Percentiles rank a stretch among this genome's conserved stretches.
Conservation (phyloP, 2,113 vertebrate species). For the Typhlomys cinereus region DNA sequence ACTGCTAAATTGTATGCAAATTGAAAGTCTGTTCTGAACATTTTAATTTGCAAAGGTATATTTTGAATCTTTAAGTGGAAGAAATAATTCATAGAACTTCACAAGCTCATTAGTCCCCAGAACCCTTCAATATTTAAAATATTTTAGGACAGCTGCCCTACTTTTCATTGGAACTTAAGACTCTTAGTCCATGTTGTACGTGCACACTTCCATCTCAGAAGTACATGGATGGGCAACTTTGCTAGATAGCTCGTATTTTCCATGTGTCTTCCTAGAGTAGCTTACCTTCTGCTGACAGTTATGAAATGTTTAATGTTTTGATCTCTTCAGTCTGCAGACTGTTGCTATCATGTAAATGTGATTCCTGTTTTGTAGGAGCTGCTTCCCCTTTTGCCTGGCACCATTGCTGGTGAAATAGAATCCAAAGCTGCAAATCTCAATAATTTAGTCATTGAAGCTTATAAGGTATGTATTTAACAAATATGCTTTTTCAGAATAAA, state of each 20-base stretch:
- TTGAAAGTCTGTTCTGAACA: not conserved
- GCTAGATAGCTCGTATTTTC: slow-evolving; percentile 4
- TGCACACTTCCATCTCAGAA: not conserved
- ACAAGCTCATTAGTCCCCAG: not conserved
- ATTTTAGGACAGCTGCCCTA: not conserved
- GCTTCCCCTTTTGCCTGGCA: slow-evolving; percentile 92
- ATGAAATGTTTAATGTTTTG: not conserved
- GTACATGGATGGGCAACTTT: not conserved
- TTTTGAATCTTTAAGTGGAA: slow-evolving; percentile 34
- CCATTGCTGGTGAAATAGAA: slow-evolving; percentile 92
- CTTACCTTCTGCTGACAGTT: not conserved
- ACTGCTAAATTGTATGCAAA: slow-evolving; percentile 34
- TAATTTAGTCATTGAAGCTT: slow-evolving; percentile 94
- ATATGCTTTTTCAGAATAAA: not conserved
- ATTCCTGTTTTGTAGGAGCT: slow-evolving; percentile 80
- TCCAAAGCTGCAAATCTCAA: slow-evolving; percentile 96
- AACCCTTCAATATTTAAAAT: not conserved
- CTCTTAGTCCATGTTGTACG: not conserved
- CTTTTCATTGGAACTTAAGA: not conserved
- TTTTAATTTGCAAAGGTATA: not conserved
- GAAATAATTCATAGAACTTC: slow-evolving; percentile 3
- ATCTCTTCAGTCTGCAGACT: not conserved
- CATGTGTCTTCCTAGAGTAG: not conserved
- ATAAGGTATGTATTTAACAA: slow-evolving; percentile 89
- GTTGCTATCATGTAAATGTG: not conserved